Base-by-base conservation (phyloP, 2,113 vertebrate species). In the Nycticryphes semicollaris region DNA sequence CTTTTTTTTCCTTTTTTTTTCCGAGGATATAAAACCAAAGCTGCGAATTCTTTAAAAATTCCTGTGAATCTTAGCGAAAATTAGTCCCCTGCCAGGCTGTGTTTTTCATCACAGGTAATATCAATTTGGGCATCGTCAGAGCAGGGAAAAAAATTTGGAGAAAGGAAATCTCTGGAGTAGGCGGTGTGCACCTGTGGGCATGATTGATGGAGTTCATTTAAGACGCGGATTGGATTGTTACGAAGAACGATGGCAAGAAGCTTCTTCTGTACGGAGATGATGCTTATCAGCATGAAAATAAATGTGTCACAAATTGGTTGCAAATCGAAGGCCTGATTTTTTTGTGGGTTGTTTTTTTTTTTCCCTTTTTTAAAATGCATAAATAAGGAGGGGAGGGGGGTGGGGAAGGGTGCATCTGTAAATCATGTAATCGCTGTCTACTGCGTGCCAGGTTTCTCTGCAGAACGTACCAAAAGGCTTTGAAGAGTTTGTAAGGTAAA, bases 241-340 rank as follows among this genome's bases (percentile, higher is more conserved):
- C 7, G 35, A 68, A 82, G 77, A 87, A 41, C 17, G 91, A 89
- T 54, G 91, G 73, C 54, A 53, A 41, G 66, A 81, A 70, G 60
- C 74, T 87, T 87, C 33, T 91, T 62, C 41, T 25, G 30, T 66
- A 6, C 54, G 19, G 79, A 73, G 89, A 51, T 39, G 87, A 59
- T 78, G 70, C 82, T 94, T 56, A 91, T 84, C 80, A 70, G 69
- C 84, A 12, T 39, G 85, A 70, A 78, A 94, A 96, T 28, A 66
- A 70, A 66, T 9, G 64, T 91, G 60, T 60, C 87, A 84, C 53
- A 73, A 84, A 59, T 81, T 20, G 73, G 63, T 81, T 89, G 73
- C 84, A 87, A 92, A 89, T 91, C 64, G 95, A 93, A 83, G 47
- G 37, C 45, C 21, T 53, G 67, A 6, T 70, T 68, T 43, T 57